Evolutionary conservation across 2,888 invertebrate species (phyloP), one percentile per base, ranked within the genome.

Genomic region (Acanthoscelides obtectus): DNA sequence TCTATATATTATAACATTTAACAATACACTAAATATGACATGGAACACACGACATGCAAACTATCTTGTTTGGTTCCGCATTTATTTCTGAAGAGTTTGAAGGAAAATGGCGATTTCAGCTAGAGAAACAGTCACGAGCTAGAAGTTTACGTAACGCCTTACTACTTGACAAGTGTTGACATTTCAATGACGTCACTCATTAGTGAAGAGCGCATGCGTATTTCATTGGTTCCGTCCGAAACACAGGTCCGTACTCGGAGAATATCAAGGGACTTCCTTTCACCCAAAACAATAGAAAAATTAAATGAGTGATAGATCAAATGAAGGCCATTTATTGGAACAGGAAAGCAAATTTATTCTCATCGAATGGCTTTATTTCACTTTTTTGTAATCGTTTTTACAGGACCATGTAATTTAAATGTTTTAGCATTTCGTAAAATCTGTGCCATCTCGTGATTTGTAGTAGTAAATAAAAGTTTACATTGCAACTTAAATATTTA

Each of bases 31-130:
- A 68, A 68, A 64, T 72, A 71, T 70, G 71, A 72, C 75, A 75
- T 77, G 75, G 73, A 74, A 76, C 78, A 77, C 79, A 76, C 76
- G 72, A 76, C 79, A 80, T 78, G 73, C 79, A 80, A 79, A 79
- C 79, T 79, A 77, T 76, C 79, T 78, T 77, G 76, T 75, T 75
- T 75, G 76, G 75, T 75, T 77, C 78, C 74, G 75, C 80, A 81
- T 79, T 80, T 78, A 80, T 80, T 77, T 77, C 79, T 76, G 77
- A 76, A 77, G 79, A 76, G 75, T 77, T 78, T 78, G 75, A 75
- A 80, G 78, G 79, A 82, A 82, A 82, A 82, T 81, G 81, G 82
- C 82, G 81, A 80, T 80, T 79, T 79, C 80, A 79, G 76, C 79
- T 80, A 80, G 69, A 79, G 80, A 80, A n/a, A 80, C 80, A 81